Conservation (phyloP, 1,140 invertebrate genomes). For the Trachelipus rathkii region DNA sequence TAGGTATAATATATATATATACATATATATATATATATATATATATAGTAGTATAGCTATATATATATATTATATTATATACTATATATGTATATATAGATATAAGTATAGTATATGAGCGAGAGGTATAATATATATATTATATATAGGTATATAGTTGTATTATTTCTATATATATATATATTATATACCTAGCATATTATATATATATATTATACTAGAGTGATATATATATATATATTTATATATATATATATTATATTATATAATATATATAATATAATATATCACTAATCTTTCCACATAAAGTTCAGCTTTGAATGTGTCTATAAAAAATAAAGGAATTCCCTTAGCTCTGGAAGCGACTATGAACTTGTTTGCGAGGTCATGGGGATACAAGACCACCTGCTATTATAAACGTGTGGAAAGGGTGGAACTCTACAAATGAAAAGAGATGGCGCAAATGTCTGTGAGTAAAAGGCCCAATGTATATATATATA, state of each 20-base stretch:
- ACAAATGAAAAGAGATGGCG: slow-evolving; percentile 37
- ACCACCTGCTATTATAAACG: slow-evolving; percentile 71
- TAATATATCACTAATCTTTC: too few relatives aligned
- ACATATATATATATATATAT: slow-evolving; percentile 14
- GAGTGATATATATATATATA: background rate
- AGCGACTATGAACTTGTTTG: slow-evolving; percentile 76
- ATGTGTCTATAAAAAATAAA: slow-evolving; percentile 37
- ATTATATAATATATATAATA: background rate
- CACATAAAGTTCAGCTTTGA: slow-evolving; percentile 33
- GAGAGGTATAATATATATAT: slow-evolving; percentile 22
- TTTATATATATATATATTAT: background rate
- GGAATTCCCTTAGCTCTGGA: slow-evolving; percentile 55
- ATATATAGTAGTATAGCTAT: background rate
- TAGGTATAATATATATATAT: slow-evolving; percentile 13
- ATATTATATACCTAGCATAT: background rate
- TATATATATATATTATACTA: background rate
- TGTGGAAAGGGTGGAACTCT: slow-evolving; percentile 64
- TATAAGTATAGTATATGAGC: too few relatives aligned
- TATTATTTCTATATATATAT: background rate
- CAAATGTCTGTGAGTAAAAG: slow-evolving; percentile 34
- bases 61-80: background rate
- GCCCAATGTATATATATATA: background rate
- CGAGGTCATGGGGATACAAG: slow-evolving; percentile 70
- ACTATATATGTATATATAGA: background rate
- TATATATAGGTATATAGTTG: background rate